These are phyloP conservation scores for Scomberomorus guttatus DNA, from an alignment of 2,797 vertebrate genomes.

Conservation along the genomic window DNA sequence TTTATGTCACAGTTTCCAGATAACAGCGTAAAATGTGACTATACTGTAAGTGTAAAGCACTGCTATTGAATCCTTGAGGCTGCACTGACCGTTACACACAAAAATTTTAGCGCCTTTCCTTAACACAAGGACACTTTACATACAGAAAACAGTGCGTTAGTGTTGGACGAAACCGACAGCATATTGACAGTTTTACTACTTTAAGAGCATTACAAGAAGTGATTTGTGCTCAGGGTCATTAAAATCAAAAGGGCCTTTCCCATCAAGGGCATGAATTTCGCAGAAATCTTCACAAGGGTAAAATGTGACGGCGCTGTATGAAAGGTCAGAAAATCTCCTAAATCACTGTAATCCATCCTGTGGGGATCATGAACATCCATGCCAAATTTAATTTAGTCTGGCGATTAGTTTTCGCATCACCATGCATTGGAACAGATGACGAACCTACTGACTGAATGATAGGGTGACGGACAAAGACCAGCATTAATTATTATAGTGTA, in stretches of 20 bases:
- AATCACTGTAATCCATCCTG: constrained; percentile 18
- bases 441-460: constrained; percentile 2
- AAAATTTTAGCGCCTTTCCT: too few relatives aligned
- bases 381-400: constrained; percentile 26
- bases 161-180: background rate
- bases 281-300: background rate
- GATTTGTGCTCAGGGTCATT: background rate
- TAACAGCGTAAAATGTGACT: background rate
- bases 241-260: constrained; percentile 2
- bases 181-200: background rate
- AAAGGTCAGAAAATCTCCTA: constrained; percentile 11
- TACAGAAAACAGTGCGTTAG: background rate
- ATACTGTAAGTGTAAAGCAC: background rate
- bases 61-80: background rate
- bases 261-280: background rate
- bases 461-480: background rate
- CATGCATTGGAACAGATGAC: constrained; percentile 1
- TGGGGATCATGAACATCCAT: constrained; percentile 17
- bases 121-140: background rate
- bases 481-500: background rate
- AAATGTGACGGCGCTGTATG: background rate
- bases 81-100: background rate
- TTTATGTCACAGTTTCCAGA: constrained; percentile 4
- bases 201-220: background rate
- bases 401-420: constrained; percentile 9